Evolutionary conservation across 1,140 invertebrate genomes (phyloP), one percentile per base, ranked within the genome.

Genomic region (Proctacanthus coquilletti): DNA sequence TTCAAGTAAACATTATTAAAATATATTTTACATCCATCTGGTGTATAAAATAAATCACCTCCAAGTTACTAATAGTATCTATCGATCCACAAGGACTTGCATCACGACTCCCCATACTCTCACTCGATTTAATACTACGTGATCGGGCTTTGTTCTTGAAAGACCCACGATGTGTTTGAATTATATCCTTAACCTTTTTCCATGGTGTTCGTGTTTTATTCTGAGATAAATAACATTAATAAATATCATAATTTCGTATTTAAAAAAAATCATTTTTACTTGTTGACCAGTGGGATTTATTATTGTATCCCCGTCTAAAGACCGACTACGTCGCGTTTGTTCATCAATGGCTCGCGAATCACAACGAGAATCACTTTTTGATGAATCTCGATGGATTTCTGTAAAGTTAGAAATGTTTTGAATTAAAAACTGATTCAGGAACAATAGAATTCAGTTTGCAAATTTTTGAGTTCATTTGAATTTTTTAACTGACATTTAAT

Each of bases 101-200:
- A 30, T 41, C 39, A 20, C 39, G 33, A 14, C 39, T 41, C 20
- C 19, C 9, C 4, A 2, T n/a, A 27, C 33, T 41, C 6, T 17
- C 21, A 14, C 11, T 41, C 18, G 39, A 41, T 30, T 41, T 41
- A 30, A 53, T 43, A 34, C 45, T 47, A 36, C 43, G 42, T 18
- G 59, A 43, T 36, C 60, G 51, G 15, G 45, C 41, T 47, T 68
- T 69, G 49, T 69, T 72, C 53, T 72, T 75, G 8, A 76, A 63
- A 17, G 74, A 80, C 34, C 77, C 76, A 37, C 70, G 64, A 27
- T 74, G 61, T 0, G 74, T 73, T 48, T 79, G 72, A 40, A 81
- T 76, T 18, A 80, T 80, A 44, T 75, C 72, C 45, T 75, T 72
- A 53, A 80, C 73, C 51, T 76, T 75, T 1, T 69, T 71, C 75